Percentiles rank a stretch among this genome's conserved stretches.
Conservation (phyloP, 2,113 vertebrate genomes). For the Crotalus viridis region DNA sequence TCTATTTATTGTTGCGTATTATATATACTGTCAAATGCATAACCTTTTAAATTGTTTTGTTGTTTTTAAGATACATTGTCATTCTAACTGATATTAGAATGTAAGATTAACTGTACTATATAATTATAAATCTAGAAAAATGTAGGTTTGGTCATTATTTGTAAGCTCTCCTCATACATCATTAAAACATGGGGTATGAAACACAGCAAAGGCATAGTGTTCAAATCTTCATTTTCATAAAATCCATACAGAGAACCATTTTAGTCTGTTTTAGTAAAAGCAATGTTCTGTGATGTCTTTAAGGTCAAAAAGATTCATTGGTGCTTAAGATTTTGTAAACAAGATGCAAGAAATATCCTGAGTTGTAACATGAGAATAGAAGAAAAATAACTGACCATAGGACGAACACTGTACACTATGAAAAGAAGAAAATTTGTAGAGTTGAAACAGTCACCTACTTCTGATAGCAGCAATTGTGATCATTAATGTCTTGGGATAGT, state of each 20-base stretch:
- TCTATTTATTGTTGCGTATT: background rate
- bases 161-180: background rate
- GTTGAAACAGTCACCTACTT: background rate
- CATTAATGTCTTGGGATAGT: background rate
- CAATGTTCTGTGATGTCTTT: background rate
- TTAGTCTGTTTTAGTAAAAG: background rate
- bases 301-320: background rate
- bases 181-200: background rate
- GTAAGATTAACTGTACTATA: background rate
- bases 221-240: background rate
- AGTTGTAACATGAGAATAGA: background rate
- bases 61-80: background rate
- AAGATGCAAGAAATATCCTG: background rate
- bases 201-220: constrained; percentile 14
- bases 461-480: background rate
- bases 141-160: background rate
- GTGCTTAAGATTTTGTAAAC: background rate
- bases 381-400: background rate
- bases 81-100: background rate
- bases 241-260: background rate
- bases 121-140: background rate
- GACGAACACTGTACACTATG: background rate
- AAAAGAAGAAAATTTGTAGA: background rate
- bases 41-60: fast-evolving
- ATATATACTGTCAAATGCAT: background rate